Evolutionary conservation across 2,797 vertebrate species (phyloP), one percentile per base, ranked within the genome.

Genomic region (Urosaurus nigricauda): DNA sequence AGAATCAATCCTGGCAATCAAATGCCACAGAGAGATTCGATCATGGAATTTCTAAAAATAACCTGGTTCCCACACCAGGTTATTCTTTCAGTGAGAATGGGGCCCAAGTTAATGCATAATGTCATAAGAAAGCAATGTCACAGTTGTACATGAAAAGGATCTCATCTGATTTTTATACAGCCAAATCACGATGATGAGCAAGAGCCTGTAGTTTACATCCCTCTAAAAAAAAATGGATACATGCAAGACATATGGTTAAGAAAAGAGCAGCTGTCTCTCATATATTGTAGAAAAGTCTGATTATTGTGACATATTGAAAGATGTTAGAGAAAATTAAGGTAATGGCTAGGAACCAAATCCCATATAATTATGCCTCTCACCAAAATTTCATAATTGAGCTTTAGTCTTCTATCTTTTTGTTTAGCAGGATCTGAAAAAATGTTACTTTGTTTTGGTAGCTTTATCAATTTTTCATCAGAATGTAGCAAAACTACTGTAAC

Each of bases 201-300:
- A 88, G 78, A 43, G 87, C 63, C 19, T 79, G 35, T 79, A 90
- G 87, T 90, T 88, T 88, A 32, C 24, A 63, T 21, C 43, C 40
- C 4, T 70, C 17, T 43, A 3, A 3, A 3, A 3, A 26, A 11
- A 81, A 81, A 81, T 63, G 13, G 79, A 4, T 14, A 65, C 2
- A 82, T 82, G 29, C 32, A 79, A 78, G 47, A 7, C 13, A 32
- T 75, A 75, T 26, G 7, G 37, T 26, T 75, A 19, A 65, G 63
- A 29, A 65, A 65, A 65, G 63, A 65, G 63, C 26, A 65, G 63
- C 63, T 65, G 60, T 19, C 21, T 63, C 4, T 63, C 19, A 63
- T 63, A 63, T 63, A 26, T 29, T 26, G 6, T 65, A 26, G 63
- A 26, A 29, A 65, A 29, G 0, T 3, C 16, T 43, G 19, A 6